These are phyloP conservation scores for Myotis pilosus DNA, from an alignment of 2,797 vertebrate genomes.

Conservation along the genomic window DNA sequence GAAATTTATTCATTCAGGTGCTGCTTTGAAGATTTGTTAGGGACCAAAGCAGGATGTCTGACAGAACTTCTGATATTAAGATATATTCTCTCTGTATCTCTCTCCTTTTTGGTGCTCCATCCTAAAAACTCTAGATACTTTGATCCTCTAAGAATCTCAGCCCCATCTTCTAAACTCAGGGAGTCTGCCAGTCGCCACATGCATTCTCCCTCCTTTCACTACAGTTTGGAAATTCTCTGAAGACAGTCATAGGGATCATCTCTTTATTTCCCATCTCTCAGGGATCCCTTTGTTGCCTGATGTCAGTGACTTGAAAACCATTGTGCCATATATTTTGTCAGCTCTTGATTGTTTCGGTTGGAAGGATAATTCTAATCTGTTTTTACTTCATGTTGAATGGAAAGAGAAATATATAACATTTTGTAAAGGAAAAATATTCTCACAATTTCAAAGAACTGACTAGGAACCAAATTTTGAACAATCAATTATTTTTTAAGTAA, in stretches of 20 bases:
- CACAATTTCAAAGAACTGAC: neutral
- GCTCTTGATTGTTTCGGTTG: neutral
- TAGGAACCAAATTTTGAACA: neutral
- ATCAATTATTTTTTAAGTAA: neutral
- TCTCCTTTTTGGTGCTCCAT: neutral
- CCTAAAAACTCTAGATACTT: neutral
- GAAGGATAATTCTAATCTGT: neutral
- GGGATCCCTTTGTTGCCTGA: neutral
- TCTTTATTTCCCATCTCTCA: neutral
- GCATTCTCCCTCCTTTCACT: neutral
- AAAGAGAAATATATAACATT: neutral
- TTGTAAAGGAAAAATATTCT: neutral
- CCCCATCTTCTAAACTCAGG: neutral
- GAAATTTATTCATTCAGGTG: neutral
- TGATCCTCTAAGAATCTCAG: neutral
- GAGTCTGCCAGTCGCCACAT: neutral
- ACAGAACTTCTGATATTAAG: neutral
- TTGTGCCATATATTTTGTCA: neutral
- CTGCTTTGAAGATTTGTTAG: neutral
- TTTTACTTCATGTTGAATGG: neutral
- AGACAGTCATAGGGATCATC: neutral
- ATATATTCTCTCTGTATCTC: neutral
- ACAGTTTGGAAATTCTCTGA: neutral
- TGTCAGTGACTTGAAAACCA: neutral
- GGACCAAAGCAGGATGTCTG: neutral